Percentiles rank a stretch among this genome's conserved stretches.
phyloP scores from a whole-genome alignment of 2,113 vertebrate species.

The Seriola quinqueradiata region DNA sequence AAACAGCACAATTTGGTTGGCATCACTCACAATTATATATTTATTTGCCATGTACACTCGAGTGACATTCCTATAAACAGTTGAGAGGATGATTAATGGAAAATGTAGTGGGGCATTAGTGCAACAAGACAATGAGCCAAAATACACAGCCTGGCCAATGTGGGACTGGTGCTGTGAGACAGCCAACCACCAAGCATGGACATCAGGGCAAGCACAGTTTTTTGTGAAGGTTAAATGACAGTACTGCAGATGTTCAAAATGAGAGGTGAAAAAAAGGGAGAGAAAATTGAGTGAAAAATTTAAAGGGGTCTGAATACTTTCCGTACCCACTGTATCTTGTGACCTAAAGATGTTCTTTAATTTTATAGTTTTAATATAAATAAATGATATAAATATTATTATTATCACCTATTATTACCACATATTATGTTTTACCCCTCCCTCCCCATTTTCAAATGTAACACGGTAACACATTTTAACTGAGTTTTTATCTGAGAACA shows the following conservation, averaged over 20 bases:
- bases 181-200: slow-evolving; percentile 12
- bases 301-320: too few species aligned
- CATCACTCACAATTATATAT: not conserved
- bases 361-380: too few species aligned
- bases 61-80: slow-evolving; percentile 12
- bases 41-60: not conserved
- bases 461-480: too few species aligned
- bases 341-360: too few species aligned
- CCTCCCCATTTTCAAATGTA: too few species aligned
- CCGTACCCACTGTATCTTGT: too few species aligned
- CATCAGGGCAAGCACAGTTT: not conserved
- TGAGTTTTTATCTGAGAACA: too few species aligned
- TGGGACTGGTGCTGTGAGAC: slow-evolving; percentile 4
- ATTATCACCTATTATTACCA: too few species aligned
- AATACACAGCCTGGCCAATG: slow-evolving; percentile 1
- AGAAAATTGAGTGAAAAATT: too few species aligned
- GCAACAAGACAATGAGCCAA: not conserved
- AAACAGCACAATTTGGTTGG: not conserved
- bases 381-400: too few species aligned
- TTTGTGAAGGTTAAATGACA: too few species aligned
- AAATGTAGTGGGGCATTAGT: slow-evolving; percentile 2
- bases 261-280: not conserved
- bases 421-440: too few species aligned
- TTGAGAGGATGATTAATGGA: slow-evolving; percentile 8
- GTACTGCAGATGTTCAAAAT: not conserved